phyloP scores from a whole-genome alignment of 2,113 vertebrate genomes.

The Antennarius striatus region DNA sequence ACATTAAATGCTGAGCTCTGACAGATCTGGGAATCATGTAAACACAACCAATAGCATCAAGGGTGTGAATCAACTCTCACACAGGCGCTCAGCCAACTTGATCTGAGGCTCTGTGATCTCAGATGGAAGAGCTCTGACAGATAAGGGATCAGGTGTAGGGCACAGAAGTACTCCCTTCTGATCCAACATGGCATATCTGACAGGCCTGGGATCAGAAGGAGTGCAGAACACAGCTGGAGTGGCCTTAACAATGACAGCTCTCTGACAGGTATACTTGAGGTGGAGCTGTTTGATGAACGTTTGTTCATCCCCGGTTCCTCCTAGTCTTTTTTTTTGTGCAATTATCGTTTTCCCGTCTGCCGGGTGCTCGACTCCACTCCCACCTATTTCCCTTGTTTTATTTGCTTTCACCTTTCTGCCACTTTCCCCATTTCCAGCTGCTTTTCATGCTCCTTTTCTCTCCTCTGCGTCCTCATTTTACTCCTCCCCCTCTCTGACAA shows the following conservation, averaged over 20 bases:
- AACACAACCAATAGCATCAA: constrained; percentile 35
- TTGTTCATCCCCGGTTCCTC: constrained; percentile 32
- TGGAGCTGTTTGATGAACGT: constrained; percentile 67
- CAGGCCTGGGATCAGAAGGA: constrained; percentile 74
- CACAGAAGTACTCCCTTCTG: constrained; percentile 64
- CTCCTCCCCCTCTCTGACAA: constrained; percentile 22
- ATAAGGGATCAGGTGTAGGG: constrained; percentile 70
- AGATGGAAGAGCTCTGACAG: constrained; percentile 67
- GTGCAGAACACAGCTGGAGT: constrained; percentile 75
- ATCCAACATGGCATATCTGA: constrained; percentile 74
- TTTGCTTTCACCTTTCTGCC: constrained; percentile 24
- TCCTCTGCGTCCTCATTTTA: constrained; percentile 25
- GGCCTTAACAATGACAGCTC: constrained; percentile 70
- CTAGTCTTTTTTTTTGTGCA: not conserved
- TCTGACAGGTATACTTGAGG: constrained; percentile 69
- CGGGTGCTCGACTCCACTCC: constrained; percentile 5
- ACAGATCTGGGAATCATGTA: constrained; percentile 28
- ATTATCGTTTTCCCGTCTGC: constrained; percentile 41
- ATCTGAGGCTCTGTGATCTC: constrained; percentile 62
- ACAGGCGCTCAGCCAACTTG: constrained; percentile 13
- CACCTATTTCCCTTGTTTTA: constrained; percentile 31
- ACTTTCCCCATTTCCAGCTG: constrained; percentile 4
- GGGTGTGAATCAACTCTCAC: constrained; percentile 14
- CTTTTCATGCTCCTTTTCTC: constrained; percentile 10
- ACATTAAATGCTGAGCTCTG: constrained; percentile 5